phyloP scores from a whole-genome alignment of 1,140 invertebrate species.

The Drosophila chauvacae region DNA sequence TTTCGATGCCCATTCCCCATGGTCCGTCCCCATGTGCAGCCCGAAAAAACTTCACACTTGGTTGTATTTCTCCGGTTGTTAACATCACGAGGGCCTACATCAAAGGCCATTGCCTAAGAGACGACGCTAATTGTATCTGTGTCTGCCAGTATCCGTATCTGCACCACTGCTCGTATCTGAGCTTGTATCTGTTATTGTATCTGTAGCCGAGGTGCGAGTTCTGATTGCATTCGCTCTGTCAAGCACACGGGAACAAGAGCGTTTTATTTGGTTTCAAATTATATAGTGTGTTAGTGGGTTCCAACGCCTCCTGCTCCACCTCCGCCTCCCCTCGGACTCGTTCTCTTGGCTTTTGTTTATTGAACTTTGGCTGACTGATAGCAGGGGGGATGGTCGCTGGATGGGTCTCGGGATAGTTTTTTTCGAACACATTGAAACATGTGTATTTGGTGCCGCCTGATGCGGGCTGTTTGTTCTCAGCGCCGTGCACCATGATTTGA shows the following conservation, averaged over 20 bases:
- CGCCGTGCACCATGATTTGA: constrained; percentile 64
- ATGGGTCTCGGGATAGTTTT: constrained; percentile 12
- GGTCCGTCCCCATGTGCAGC: neutral
- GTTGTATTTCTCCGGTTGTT: constrained; percentile 43
- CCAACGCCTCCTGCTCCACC: neutral
- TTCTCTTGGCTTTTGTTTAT: constrained; percentile 61
- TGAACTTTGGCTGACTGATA: constrained; percentile 70
- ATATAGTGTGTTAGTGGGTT: constrained; percentile 24
- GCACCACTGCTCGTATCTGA: constrained; percentile 37
- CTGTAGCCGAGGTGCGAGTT: constrained; percentile 62
- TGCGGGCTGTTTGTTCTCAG: constrained; percentile 75
- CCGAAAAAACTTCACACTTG: constrained; percentile 52
- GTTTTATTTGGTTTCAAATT: constrained; percentile 69
- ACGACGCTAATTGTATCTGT: constrained; percentile 68
- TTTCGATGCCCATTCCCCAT: constrained; percentile 10
- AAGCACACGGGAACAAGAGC: constrained; percentile 42
- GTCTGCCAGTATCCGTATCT: constrained; percentile 34
- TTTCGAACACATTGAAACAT: constrained; percentile 68
- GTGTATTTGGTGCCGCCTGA: constrained; percentile 65
- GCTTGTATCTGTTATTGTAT: constrained; percentile 36
- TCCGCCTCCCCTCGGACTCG: constrained; percentile 4
- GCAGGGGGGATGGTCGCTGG: constrained; percentile 2
- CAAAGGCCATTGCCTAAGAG: constrained; percentile 58
- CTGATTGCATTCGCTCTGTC: constrained; percentile 58
- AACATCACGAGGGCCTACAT: constrained; percentile 61